Evolutionary conservation across 2,113 vertebrate species (phyloP).

Genomic region (Erinaceus europaeus): DNA sequence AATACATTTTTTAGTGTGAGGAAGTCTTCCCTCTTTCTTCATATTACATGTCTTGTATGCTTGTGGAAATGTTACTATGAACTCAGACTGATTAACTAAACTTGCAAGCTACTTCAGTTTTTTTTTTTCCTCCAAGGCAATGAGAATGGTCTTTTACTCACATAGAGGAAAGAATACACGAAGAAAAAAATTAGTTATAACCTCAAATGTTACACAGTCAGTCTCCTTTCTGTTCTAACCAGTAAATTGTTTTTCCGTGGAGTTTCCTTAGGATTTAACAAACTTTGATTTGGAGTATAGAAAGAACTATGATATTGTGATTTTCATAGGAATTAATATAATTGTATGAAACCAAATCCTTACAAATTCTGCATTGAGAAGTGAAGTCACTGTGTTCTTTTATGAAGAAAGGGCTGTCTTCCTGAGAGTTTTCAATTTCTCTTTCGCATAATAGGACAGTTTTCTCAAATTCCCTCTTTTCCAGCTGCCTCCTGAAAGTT

Average conservation of each 20-base stretch:
- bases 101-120: background rate
- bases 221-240: background rate
- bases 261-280: background rate
- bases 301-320: constrained; percentile 13
- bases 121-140: background rate
- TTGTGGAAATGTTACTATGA: background rate
- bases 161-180: background rate
- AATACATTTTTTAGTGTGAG: background rate
- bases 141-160: background rate
- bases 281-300: background rate
- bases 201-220: background rate
- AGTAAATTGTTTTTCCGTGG: background rate
- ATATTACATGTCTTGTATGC: background rate
- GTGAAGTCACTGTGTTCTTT: background rate
- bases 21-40: background rate
- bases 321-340: background rate
- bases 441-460: background rate
- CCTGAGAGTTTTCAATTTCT: background rate
- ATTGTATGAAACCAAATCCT: background rate
- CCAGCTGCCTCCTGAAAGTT: background rate
- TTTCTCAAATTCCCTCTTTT: background rate
- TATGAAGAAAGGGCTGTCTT: background rate
- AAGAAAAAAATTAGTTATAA: background rate
- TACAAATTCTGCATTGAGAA: background rate
- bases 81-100: background rate